A percentile compares a stretch with the other conserved stretches of the same genome.
Evolutionary conservation across 2,888 invertebrate species (phyloP).

Genomic region (Orthosia cruda): DNA sequence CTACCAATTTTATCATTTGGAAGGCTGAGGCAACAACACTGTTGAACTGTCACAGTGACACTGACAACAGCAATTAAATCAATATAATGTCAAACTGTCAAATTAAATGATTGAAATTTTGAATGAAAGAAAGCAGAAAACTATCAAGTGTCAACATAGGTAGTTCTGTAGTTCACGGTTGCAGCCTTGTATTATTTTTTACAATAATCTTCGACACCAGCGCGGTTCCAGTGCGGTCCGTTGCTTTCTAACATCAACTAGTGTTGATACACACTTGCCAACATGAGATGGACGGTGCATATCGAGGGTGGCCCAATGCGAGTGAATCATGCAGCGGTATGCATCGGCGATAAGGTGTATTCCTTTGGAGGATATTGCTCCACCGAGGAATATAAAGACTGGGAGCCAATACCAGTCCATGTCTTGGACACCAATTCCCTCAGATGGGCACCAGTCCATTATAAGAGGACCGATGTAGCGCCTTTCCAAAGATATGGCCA

Average conservation of each 20-base stretch:
- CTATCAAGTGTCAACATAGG: constrained; percentile 37
- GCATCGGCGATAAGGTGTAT: constrained; percentile 95
- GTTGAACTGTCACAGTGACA: constrained; percentile 19
- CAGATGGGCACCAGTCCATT: constrained; percentile 92
- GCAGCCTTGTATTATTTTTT: constrained; percentile 4
- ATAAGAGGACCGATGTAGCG: constrained; percentile 89
- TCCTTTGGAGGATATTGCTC: constrained; percentile 98
- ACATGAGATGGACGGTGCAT: constrained; percentile 96
- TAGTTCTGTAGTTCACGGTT: not conserved
- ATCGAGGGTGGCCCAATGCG: constrained; percentile 97
- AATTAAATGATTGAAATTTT: too few relatives aligned
- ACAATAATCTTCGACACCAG: constrained; percentile 12
- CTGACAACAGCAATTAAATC: constrained; percentile 41
- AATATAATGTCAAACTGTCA: constrained; percentile 30
- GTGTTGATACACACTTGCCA: constrained; percentile 58
- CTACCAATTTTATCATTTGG: not conserved
- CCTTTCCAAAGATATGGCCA: constrained; percentile 98
- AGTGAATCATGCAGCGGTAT: constrained; percentile 98
- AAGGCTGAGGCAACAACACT: constrained; percentile 4
- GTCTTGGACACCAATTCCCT: constrained; percentile 95
- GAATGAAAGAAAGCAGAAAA: constrained; percentile 34
- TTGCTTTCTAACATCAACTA: constrained; percentile 18
- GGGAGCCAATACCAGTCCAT: constrained; percentile 96
- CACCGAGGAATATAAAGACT: constrained; percentile 95
- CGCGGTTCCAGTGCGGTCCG: constrained; percentile 27